A percentile compares a stretch with the other conserved stretches of the same genome.
These are phyloP conservation scores for Anarhynchus alexandrinus DNA, from an alignment of 2,113 vertebrate genomes.

Conservation along the genomic window DNA sequence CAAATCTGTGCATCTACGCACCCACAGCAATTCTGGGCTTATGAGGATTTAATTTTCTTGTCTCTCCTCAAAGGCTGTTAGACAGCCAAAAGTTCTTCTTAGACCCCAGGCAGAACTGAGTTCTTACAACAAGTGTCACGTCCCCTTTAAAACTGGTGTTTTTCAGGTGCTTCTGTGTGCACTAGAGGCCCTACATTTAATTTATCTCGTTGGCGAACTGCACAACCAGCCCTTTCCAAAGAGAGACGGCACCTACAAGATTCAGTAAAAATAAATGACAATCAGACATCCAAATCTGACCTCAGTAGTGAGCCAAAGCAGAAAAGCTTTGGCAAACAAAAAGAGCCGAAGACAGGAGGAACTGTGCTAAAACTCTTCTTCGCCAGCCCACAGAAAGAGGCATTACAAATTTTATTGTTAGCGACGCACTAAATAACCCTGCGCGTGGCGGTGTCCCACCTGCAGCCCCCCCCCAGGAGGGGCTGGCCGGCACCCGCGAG, in stretches of 20 bases:
- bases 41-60: background rate
- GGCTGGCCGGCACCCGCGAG: background rate
- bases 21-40: background rate
- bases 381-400: background rate
- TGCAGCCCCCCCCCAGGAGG: background rate
- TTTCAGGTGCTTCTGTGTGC: background rate
- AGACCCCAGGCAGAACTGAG: background rate
- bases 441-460: rapidly evolving
- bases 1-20: background rate
- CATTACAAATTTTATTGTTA: background rate
- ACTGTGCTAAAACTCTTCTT: background rate
- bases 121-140: background rate
- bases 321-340: background rate
- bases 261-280: background rate
- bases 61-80: background rate
- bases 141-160: background rate
- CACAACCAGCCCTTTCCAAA: background rate
- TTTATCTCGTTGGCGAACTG: background rate
- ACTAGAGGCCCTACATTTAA: background rate
- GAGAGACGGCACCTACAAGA: background rate
- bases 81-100: background rate
- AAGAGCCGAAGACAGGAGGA: background rate
- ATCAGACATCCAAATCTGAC: background rate
- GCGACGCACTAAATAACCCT: background rate
- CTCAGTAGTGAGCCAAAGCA: background rate